Percentiles rank a stretch among this genome's conserved stretches.
Conservation (phyloP, 2,797 vertebrate species). For the Allobates femoralis region DNA sequence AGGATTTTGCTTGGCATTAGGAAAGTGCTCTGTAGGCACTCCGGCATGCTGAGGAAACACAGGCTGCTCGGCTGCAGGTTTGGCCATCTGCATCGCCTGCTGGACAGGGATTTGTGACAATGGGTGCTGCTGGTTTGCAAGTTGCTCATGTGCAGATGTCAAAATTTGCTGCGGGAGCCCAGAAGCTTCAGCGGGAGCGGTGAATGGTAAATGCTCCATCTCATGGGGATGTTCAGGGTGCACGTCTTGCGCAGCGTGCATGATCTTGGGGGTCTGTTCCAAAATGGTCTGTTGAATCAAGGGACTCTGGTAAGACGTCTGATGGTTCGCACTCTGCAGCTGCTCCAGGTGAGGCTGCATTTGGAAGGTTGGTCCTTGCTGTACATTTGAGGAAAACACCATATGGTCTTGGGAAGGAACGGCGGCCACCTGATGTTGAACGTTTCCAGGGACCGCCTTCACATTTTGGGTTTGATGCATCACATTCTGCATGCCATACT, state of each 20-base stretch:
- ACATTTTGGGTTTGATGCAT: constrained; percentile 62
- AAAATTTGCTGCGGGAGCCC: constrained; percentile 64
- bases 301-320: constrained; percentile 71
- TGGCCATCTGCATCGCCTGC: background rate
- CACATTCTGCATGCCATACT: constrained; percentile 55
- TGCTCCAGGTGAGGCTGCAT: constrained; percentile 69
- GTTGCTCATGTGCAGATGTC: constrained; percentile 39
- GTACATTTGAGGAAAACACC: constrained; percentile 27
- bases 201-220: constrained; percentile 65
- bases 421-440: constrained; percentile 43
- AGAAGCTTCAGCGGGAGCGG: constrained; percentile 63
- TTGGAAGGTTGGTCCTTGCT: constrained; percentile 47
- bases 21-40: constrained; percentile 66
- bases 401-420: constrained; percentile 30
- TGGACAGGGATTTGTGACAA: constrained; percentile 7
- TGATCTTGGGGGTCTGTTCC: constrained; percentile 69
- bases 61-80: constrained; percentile 14
- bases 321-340: constrained; percentile 68
- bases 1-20: constrained; percentile 62
- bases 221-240: constrained; percentile 35
- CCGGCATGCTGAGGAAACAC: constrained; percentile 5
- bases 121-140: constrained; percentile 10
- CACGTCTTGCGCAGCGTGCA: constrained; percentile 68
- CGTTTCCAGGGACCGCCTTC: constrained; percentile 48
- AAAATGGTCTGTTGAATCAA: constrained; percentile 65